Evolutionary conservation across 2,113 vertebrate species (phyloP), one percentile per base, ranked within the genome.

Genomic region (Ailuropoda melanoleuca): DNA sequence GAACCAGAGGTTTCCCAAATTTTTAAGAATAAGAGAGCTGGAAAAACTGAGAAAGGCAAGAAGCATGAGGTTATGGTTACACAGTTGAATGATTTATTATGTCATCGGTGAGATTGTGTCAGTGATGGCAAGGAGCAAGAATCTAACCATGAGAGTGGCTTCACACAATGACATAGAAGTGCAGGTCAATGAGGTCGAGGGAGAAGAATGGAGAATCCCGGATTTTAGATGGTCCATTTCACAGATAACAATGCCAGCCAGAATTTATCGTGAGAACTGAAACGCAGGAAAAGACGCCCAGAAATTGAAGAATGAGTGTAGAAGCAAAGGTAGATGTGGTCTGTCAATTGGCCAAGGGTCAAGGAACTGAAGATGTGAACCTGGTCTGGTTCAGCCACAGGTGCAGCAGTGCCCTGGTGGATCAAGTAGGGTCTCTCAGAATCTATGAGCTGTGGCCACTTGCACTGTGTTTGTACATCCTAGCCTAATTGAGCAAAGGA

Each of bases 131-230:
- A 70, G 48, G 43, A 62, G 4, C 23, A 2, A 53, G 56, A 24
- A 19, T 48, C 19, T 48, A 19, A 29, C 60, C 37, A 11, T 64
- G 31, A 80, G 23, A 81, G 37, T 14, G 3, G 50, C 64, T 23
- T 88, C 34, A 1, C 56, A 17, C 55, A 88, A 64, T 48, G 23
- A 48, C 26, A 48, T 18, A 19, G 12, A 31, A 23, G 3, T 66
- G 6, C 4, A 77, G 6, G 4, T 77, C n/a, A 11, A 23, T 60
- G 21, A 37, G 6, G 1, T 4, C 48, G 14, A 18, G 8, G 1
- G 8, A 10, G 50, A 72, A 72, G 11, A 75, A 56, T 10, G 55
- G 11, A 78, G 56, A 72, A 66, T 43, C 15, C 31, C 43, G 11
- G 0, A 3, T 60, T 75, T n/a, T 46, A 64, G 29, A 37, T 39